Conservation (phyloP, 2,888 invertebrate species). For the Andrena camellia region DNA sequence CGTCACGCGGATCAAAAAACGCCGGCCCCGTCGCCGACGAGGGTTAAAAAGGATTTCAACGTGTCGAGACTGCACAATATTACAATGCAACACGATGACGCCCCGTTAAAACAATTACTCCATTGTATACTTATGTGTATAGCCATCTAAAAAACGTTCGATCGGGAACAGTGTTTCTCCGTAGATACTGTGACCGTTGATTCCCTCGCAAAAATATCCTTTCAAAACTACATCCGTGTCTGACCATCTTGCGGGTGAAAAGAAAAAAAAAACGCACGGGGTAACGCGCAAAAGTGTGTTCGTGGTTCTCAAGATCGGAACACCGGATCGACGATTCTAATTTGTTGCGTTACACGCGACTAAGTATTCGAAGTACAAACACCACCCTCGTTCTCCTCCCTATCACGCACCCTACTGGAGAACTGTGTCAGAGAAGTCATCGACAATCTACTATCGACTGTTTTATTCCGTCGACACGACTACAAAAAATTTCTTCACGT, state of each 20-base stretch:
- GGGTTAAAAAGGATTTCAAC: slow-evolving; percentile 62
- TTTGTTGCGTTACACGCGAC: slow-evolving; percentile 20
- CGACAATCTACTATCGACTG: neutral
- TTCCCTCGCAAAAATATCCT: slow-evolving; percentile 68
- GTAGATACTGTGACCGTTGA: slow-evolving; percentile 56
- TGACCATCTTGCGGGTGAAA: slow-evolving; percentile 14
- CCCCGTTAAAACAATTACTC: slow-evolving; percentile 59
- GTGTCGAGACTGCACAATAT: slow-evolving; percentile 42
- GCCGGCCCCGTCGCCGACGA: slow-evolving; percentile 23
- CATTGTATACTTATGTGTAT: slow-evolving; percentile 50
- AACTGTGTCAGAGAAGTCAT: slow-evolving; percentile 10
- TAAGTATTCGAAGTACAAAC: slow-evolving; percentile 31
- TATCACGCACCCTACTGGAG: neutral
- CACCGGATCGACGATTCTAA: slow-evolving; percentile 14
- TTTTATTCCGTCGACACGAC: slow-evolving; percentile 6
- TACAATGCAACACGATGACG: slow-evolving; percentile 51
- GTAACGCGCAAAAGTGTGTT: slow-evolving; percentile 17
- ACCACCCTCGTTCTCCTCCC: slow-evolving; percentile 8
- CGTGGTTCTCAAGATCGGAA: slow-evolving; percentile 14
- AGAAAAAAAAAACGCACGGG: slow-evolving; percentile 5
- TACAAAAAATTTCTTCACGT: neutral
- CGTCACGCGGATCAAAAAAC: slow-evolving; percentile 61
- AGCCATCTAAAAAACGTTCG: slow-evolving; percentile 67
- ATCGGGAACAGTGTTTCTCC: slow-evolving; percentile 48
- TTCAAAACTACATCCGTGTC: slow-evolving; percentile 61